These are phyloP conservation scores for Vulpes vulpes DNA, from an alignment of 2,113 vertebrate genomes.

Conservation along the genomic window DNA sequence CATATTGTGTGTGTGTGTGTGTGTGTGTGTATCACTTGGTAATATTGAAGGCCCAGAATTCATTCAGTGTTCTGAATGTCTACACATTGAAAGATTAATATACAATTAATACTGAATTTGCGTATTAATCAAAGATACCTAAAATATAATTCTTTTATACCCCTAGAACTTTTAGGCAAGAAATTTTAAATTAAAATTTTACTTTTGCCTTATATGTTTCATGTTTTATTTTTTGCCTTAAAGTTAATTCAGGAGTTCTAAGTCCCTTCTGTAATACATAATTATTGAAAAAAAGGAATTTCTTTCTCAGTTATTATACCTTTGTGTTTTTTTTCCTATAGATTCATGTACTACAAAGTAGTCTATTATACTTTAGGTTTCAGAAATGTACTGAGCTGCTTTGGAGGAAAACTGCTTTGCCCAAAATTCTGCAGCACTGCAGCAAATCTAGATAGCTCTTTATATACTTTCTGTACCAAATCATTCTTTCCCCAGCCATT, in stretches of 20 bases:
- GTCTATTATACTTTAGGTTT: not conserved
- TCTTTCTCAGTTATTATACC: not conserved
- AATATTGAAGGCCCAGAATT: not conserved
- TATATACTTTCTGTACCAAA: not conserved
- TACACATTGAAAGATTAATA: not conserved
- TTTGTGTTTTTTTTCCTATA: slow-evolving; percentile 18
- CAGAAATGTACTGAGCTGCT: not conserved
- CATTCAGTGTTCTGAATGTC: not conserved
- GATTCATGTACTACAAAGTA: not conserved
- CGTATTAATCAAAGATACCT: slow-evolving; percentile 50
- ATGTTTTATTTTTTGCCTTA: slow-evolving; percentile 42
- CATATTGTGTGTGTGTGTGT: not conserved
- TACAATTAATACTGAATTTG: slow-evolving; percentile 51
- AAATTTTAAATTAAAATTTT: slow-evolving; percentile 23
- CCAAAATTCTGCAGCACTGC: not conserved
- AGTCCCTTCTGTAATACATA: slow-evolving; percentile 21
- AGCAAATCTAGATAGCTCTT: not conserved
- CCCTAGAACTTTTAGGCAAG: not conserved
- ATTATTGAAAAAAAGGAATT: not conserved
- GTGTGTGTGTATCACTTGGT: not conserved
- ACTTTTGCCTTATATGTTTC: not conserved
- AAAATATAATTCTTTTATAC: not conserved
- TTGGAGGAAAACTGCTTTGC: not conserved
- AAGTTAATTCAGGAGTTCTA: slow-evolving; percentile 51
- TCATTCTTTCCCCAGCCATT: not conserved